Conservation (phyloP, 2,888 invertebrate genomes). For the Melinaea menophilus region DNA sequence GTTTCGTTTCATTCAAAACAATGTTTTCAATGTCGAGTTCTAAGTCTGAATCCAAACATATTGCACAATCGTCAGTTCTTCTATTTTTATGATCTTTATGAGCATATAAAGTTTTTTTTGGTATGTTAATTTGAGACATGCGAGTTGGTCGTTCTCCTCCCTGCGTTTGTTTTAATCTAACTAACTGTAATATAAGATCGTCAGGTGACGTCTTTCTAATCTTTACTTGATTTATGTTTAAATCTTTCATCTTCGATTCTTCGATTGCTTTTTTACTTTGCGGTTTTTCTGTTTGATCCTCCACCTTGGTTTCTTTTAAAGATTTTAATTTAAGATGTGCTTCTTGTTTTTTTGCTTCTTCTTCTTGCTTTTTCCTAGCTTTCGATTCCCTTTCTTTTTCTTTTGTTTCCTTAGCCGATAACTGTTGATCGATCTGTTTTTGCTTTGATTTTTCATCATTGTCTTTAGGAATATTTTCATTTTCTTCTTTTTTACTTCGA, state of each 20-base stretch:
- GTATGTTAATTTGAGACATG: constrained; percentile 30
- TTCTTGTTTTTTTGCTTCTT: constrained; percentile 25
- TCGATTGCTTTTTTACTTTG: constrained; percentile 24
- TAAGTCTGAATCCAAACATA: constrained; percentile 43
- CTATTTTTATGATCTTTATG: constrained; percentile 27
- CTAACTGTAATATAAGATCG: constrained; percentile 41
- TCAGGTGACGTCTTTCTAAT: constrained; percentile 37
- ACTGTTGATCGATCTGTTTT: constrained; percentile 16
- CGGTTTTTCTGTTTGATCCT: constrained; percentile 15
- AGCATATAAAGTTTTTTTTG: constrained; percentile 16
- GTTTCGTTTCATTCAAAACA: constrained; percentile 27
- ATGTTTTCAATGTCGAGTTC: constrained; percentile 40
- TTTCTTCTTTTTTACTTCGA: constrained; percentile 18
- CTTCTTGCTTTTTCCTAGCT: neutral
- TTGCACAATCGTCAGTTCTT: constrained; percentile 29
- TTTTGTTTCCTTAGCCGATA: neutral
- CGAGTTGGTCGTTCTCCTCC: constrained; percentile 18
- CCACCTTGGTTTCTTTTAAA: constrained; percentile 15
- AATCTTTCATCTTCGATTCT: constrained; percentile 32
- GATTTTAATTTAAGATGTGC: constrained; percentile 21
- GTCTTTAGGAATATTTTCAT: no score
- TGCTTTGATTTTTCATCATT: constrained; percentile 19
- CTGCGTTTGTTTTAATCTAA: constrained; percentile 40
- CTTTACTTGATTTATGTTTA: constrained; percentile 40
- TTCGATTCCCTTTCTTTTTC: constrained; percentile 14